Base-by-base conservation (phyloP, 1,140 invertebrate genomes). In the Protaetia brevitarsis region DNA sequence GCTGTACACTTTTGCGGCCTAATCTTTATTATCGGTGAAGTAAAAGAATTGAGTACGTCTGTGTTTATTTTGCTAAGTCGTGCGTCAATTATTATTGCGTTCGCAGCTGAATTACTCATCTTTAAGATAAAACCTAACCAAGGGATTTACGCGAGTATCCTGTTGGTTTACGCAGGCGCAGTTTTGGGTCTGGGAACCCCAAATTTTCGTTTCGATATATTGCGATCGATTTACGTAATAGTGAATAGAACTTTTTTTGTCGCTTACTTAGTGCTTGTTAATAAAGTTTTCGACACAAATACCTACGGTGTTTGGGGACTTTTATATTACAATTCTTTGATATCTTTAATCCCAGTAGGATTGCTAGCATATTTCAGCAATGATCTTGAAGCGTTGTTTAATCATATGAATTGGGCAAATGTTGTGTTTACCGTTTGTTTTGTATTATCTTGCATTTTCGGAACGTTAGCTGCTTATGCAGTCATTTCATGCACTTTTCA, bases 71-170 rank as follows among this genome's bases (percentile, higher is more conserved):
- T 96, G 10, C 80, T 99, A 5, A 82, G 97, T 66, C 84, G 97
- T 70, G 98, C 99, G 79, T 96, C 96, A 37, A 99, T 99, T 69
- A 80, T 99, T n/a, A 95, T 99, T 88, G 99, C 97, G 0, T 97
- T 99, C 95, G 84, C 98, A 66, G 86, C 89, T 19, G 97, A 99
- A 79, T 90, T 89, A 71, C 90, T 93, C 72, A 86, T 99, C 28
- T 83, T 99, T 2, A 88, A 89, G 5, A 79, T 91, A 0, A 82
- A 82, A 66, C 87, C 90, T 2, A 84, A 83, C 8, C 81, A 86
- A 65, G 83, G 88, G 23, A 87, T 92, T 8, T 89, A 98, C 78
- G 78, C 96, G 8, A 96, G 95, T 79, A 96, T 99, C 0, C 92
- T 95, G 73, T 89, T 92, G 16, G 99, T 99, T 97, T 93, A 99